Percentiles rank a stretch among this genome's conserved stretches.
Conservation (phyloP, 2,797 vertebrate species). For the Crypturellus tataupa region DNA sequence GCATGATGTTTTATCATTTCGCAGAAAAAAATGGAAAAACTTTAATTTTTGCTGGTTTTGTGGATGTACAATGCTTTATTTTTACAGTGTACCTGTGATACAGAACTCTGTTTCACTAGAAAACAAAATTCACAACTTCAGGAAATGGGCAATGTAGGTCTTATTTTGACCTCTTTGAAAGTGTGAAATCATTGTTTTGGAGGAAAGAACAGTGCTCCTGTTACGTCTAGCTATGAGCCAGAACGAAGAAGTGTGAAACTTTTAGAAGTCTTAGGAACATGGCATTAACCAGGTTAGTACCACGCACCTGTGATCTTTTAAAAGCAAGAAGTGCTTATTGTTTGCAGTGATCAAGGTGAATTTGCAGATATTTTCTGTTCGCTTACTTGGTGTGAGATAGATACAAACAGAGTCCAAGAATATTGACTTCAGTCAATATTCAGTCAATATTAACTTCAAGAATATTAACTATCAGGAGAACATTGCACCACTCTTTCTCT, state of each 20-base stretch:
- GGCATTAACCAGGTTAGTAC: neutral
- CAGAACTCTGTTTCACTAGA: conserved; percentile 22
- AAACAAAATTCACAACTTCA: conserved; percentile 58
- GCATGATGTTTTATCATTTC: conserved; percentile 10
- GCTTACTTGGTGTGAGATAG: neutral
- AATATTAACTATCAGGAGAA: neutral
- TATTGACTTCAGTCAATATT: neutral
- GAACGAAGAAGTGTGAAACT: conserved; percentile 25
- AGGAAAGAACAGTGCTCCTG: conserved; percentile 50
- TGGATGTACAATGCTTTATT: conserved; percentile 20
- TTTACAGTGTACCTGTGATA: conserved; percentile 54
- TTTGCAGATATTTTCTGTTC: neutral
- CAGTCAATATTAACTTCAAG: too few relatives aligned
- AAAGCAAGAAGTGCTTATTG: neutral
- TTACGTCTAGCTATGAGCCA: conserved; percentile 47
- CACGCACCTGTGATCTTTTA: neutral
- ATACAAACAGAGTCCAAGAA: neutral
- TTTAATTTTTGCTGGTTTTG: conserved; percentile 36
- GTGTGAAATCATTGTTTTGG: conserved; percentile 61
- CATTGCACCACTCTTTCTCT: neutral
- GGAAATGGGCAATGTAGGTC: conserved; percentile 32
- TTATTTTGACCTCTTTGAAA: conserved; percentile 70
- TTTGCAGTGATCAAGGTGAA: neutral
- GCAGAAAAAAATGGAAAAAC: neutral
- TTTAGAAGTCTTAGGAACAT: neutral